Evolutionary conservation across 2,888 invertebrate genomes (phyloP).

Genomic region (Nomada fabriciana): DNA sequence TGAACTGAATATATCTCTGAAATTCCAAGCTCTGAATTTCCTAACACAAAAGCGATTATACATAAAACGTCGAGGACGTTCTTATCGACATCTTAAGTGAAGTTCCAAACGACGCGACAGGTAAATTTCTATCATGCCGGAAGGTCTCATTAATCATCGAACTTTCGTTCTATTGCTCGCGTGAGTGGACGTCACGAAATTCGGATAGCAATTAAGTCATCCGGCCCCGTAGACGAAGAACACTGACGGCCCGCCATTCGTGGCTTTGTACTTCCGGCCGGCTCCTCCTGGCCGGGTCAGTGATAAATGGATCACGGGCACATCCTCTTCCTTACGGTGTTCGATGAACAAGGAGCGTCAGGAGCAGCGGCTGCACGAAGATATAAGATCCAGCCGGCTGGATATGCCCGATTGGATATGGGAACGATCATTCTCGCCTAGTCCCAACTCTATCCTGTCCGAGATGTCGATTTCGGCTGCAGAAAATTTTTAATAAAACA

Average conservation of each 20-base stretch:
- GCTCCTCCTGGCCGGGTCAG: conserved; percentile 76
- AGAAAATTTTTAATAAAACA: conserved; percentile 40
- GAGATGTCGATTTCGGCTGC: conserved; percentile 37
- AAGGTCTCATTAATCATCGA: conserved; percentile 38
- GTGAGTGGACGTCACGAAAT: conserved; percentile 50
- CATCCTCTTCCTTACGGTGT: conserved; percentile 64
- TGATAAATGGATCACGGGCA: conserved; percentile 75
- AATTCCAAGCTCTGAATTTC: too few species aligned
- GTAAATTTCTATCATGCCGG: conserved; percentile 18
- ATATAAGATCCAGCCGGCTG: conserved; percentile 69
- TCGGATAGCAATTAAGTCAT: conserved; percentile 59
- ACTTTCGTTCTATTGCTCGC: conserved; percentile 19
- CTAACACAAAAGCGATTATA: too few species aligned
- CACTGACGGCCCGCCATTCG: conserved; percentile 57
- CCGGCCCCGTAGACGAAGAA: conserved; percentile 41
- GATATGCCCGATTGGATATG: conserved; percentile 46
- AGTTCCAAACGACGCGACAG: background rate
- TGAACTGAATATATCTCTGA: too few species aligned
- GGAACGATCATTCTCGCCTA: conserved; percentile 19
- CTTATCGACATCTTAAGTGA: background rate
- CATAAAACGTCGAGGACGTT: background rate
- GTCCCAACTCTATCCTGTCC: conserved; percentile 3
- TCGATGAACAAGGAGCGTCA: conserved; percentile 70
- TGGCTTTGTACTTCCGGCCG: conserved; percentile 73
- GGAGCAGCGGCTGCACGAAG: conserved; percentile 64